These are phyloP conservation scores for Clarias magur DNA, from an alignment of 2,113 vertebrate species.

Conservation along the genomic window DNA sequence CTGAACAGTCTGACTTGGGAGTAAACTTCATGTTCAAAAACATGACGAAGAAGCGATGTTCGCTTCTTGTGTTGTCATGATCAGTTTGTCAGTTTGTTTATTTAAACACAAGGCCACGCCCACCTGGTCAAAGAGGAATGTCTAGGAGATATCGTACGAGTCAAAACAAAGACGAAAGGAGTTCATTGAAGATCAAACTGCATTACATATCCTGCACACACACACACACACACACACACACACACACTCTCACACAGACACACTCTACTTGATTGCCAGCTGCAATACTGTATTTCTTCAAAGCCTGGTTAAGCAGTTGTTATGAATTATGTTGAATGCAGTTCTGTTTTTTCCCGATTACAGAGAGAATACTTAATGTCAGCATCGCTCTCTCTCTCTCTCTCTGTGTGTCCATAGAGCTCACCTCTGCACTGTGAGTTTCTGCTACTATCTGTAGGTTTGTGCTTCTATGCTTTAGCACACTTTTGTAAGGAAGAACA, in stretches of 20 bases:
- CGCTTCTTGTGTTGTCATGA: too few species aligned
- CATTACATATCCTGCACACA: neutral
- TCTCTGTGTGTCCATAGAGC: neutral
- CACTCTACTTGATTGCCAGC: neutral
- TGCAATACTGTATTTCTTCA: constrained; percentile 25
- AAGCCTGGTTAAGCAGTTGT: constrained; percentile 16
- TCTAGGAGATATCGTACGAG: neutral
- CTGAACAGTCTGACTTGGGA: too few species aligned
- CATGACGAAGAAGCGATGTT: too few species aligned
- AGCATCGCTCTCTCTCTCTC: neutral
- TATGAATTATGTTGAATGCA: constrained; percentile 40
- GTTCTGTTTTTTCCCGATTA: constrained; percentile 4
- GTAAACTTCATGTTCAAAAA: too few species aligned
- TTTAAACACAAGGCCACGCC: neutral
- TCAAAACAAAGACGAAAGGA: neutral
- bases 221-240: neutral
- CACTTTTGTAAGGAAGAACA: neutral
- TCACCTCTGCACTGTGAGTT: neutral
- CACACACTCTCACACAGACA: neutral
- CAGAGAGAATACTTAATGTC: constrained; percentile 10
- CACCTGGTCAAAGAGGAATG: neutral
- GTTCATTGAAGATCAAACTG: constrained; percentile 1
- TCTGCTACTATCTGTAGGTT: neutral
- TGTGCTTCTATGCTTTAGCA: neutral
- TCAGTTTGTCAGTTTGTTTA: neutral